Conservation (phyloP, 2,113 vertebrate genomes). For the Psilopogon haemacephalus region DNA sequence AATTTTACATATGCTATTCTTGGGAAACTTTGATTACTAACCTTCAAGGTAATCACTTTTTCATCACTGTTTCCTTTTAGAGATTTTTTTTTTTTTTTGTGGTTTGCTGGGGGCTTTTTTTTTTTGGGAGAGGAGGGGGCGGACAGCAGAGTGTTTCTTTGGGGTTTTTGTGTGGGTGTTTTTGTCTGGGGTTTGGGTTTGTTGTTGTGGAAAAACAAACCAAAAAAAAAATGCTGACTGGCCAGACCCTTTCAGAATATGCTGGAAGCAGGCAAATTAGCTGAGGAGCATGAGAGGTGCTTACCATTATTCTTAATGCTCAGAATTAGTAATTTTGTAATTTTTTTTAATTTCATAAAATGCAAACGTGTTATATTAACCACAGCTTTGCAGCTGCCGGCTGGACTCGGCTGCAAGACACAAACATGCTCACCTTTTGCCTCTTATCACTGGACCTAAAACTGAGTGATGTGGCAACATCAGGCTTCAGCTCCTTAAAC, state of each 20-base stretch:
- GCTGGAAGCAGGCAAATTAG: neutral
- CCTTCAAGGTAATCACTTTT: neutral
- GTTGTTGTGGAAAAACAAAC: too few relatives aligned
- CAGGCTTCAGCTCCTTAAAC: constrained; percentile 52
- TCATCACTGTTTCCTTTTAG: neutral
- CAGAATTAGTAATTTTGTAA: neutral
- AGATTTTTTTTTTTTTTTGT: too few relatives aligned
- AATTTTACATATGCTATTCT: neutral
- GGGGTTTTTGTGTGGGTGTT: neutral
- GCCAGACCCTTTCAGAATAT: neutral
- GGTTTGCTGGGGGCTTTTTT: too few relatives aligned
- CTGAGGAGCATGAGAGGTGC: neutral
- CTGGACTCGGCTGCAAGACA: neutral
- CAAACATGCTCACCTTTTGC: neutral
- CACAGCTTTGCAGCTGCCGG: constrained; percentile 30
- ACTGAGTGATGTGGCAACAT: constrained; percentile 15
- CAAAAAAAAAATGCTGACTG: neutral
- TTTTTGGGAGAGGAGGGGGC: too few relatives aligned
- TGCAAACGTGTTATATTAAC: neutral
- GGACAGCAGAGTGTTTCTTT: too few relatives aligned
- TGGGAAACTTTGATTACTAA: neutral
- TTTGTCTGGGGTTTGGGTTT: too few relatives aligned
- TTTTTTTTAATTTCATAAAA: neutral
- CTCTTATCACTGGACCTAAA: constrained; percentile 39
- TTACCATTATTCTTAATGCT: neutral